Evolutionary conservation across 2,888 invertebrate genomes (phyloP), one percentile per base, ranked within the genome.

Genomic region (Eudemis profundana): DNA sequence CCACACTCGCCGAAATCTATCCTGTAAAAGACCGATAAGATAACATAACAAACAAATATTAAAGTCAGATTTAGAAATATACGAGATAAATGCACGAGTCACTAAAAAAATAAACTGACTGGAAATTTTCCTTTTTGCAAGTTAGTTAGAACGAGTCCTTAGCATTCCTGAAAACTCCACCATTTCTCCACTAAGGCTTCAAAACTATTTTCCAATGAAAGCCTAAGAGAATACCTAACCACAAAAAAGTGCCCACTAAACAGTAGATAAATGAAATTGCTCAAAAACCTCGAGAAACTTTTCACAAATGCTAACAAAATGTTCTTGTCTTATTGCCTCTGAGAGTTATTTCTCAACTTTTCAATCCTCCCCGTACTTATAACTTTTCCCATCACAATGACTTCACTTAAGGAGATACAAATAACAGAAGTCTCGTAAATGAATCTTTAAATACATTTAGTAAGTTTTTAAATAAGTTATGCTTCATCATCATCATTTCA

Each of bases 301-400:
- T 79, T 75, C 81, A 83, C 81, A 86, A 84, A 86, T 83, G 78
- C 79, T 75, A 78, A 78, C 80, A 81, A 82, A 83, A 81, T 78
- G 79, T 72, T 78, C 73, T 70, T 78, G 78, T 85, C 78, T 81
- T 83, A 80, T 81, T 81, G 83, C 79, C 77, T 82, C 71, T 73
- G 70, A 79, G 81, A 85, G 79, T 82, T 84, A 84, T 83, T 79
- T 80, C 74, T 72, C 73, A 86, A 87, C 81, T 85, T 87, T 84
- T 79, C 84, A 86, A 85, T 86, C 82, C 83, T 82, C 74, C 71
- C 79, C 76, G 79, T 82, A 80, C 82, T 86, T 86, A 83, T 79
- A 87, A 88, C 86, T 88, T 88, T 88, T 86, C 82, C 85, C 84
- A 87, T 87, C 85, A 85, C 80, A 80, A 81, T 83, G 83, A 83